Conservation (phyloP, 2,113 vertebrate species). For the Numida meleagris region DNA sequence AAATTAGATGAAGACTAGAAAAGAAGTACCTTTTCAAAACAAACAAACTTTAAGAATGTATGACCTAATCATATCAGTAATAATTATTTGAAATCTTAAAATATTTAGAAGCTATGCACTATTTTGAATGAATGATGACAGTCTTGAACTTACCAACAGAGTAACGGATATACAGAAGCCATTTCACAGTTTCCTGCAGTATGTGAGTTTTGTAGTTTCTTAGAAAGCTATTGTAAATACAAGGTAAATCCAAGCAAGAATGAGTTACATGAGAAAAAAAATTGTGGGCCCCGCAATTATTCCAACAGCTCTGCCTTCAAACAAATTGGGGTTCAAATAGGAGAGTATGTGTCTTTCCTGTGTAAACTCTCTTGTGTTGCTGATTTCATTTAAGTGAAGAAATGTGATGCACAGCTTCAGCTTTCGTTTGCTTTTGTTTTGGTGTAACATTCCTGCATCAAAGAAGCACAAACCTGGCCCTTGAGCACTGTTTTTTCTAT, state of each 20-base stretch:
- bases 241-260: no score
- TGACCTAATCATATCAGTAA: not conserved
- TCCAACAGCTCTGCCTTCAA: not conserved
- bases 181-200: not conserved
- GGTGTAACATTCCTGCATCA: not conserved
- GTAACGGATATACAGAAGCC: not conserved
- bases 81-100: not conserved
- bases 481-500: not conserved
- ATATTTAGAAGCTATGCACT: not conserved
- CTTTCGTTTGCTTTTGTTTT: not conserved
- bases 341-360: not conserved
- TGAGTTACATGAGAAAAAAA: not conserved
- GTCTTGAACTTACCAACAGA: not conserved
- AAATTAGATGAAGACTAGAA: slow-evolving; percentile 20
- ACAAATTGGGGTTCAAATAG: not conserved
- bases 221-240: not conserved
- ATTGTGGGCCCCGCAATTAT: not conserved
- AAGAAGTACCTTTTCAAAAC: slow-evolving; percentile 13
- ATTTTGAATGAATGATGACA: not conserved
- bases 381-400: not conserved
- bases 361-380: not conserved
- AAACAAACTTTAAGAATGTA: slow-evolving; percentile 28
- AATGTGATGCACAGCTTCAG: not conserved
- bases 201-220: not conserved
- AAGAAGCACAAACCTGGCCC: not conserved